Evolutionary conservation across 1,140 invertebrate genomes (phyloP), one percentile per base, ranked within the genome.

Genomic region (Maconellicoccus hirsutus): DNA sequence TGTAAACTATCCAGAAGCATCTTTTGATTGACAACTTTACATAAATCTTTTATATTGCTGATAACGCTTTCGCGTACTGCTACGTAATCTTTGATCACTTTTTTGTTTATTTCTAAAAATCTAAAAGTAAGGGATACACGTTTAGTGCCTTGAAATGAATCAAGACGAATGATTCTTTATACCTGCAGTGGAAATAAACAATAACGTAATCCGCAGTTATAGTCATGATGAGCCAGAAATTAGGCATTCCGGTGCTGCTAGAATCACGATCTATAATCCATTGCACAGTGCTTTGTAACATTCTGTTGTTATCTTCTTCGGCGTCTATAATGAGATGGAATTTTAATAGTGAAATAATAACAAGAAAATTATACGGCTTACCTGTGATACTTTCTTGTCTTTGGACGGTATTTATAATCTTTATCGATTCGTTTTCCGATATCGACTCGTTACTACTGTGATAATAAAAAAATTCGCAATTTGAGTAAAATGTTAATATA

Each of bases 191-290:
- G 77, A 90, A 91, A 78, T 86, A 91, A 12, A 87, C 79, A 59
- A 84, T 83, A 1, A 90, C 87, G 59, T 82, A 78, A 73, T 84
- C 82, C 59, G 79, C 76, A 71, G 84, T 82, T 16, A 91, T 81
- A 72, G 83, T 82, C 74, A 90, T 79, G 69, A 91, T 87, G 0
- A 91, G 79, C 90, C 90, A 92, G 78, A 91, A 91, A 75, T 87
- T 86, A 0, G 88, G 88, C n/a, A 89, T 76, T 21, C 78, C 74
- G 23, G 81, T 78, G 71, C 82, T 77, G 63, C 81, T 82, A 52
- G 79, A 81, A 71, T 85, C 83, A 2, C 85, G 75, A 70, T 85
- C 82, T 70, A 79, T 77, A 8, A 86, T 75, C 84, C 85, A 87
- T 59, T 84, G 82, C 1, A 66, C 61, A 1, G 61, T 66, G 16